A percentile compares a stretch with the other conserved stretches of the same genome.
phyloP scores from a whole-genome alignment of 2,888 invertebrate species.

The Ophion costatus region DNA sequence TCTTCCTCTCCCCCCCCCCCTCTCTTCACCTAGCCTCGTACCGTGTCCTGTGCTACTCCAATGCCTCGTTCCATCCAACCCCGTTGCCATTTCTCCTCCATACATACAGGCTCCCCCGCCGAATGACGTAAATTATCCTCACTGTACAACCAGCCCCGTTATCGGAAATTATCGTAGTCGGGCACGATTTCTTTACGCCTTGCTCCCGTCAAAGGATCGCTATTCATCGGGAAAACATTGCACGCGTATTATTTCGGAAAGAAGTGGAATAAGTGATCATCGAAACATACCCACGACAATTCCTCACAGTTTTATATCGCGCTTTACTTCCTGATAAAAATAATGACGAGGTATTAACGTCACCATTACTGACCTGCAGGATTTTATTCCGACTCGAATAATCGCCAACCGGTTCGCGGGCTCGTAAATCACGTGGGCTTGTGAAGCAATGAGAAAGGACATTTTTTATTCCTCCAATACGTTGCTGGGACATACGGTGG shows the following conservation, averaged over 20 bases:
- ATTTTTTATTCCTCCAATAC: background rate
- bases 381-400: background rate
- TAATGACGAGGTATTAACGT: background rate
- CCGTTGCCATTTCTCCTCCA: conserved; percentile 42
- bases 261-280: background rate
- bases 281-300: background rate
- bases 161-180: conserved; percentile 39
- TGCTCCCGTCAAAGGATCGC: background rate
- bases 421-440: background rate
- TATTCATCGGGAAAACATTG: conserved; percentile 11
- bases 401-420: background rate
- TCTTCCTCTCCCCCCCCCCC: background rate
- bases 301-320: background rate
- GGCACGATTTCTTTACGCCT: conserved; percentile 17
- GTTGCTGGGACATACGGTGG: background rate
- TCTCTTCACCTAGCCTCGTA: conserved; percentile 10
- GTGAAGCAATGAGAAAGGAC: background rate
- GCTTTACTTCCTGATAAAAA: background rate
- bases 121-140: conserved; percentile 53
- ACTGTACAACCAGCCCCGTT: conserved; percentile 26
- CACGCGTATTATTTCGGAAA: background rate
- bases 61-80: conserved; percentile 39
- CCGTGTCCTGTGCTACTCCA: conserved; percentile 31
- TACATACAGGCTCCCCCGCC: background rate
- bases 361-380: background rate